phyloP scores from a whole-genome alignment of 37 sponge, comb jelly and placozoan genomes.

The Eunapius fragilis region DNA sequence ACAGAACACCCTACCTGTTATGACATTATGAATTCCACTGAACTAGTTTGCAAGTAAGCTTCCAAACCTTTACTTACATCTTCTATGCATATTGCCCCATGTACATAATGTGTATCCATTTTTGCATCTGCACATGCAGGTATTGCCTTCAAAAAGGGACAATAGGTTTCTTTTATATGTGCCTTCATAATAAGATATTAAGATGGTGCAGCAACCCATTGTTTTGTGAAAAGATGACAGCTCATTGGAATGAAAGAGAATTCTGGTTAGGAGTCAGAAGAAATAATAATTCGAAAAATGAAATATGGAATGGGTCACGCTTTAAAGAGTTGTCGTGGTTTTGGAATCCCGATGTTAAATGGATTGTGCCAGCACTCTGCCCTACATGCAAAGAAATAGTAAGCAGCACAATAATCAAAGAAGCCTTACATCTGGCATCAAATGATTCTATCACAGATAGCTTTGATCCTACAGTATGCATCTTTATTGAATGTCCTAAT shows the following conservation, averaged over 20 bases:
- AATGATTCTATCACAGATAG: background rate
- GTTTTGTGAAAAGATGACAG: conserved; percentile 25
- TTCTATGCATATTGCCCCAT: background rate
- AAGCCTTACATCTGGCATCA: background rate
- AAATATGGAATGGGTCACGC: conserved; percentile 36
- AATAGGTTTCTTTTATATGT: background rate
- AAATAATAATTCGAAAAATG: background rate
- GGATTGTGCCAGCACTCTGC: conserved; percentile 13
- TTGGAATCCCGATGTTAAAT: conserved; percentile 23
- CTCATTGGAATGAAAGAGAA: conserved; percentile 28
- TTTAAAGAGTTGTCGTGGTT: conserved; percentile 36
- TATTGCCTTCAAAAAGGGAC: background rate
- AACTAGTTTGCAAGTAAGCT: background rate
- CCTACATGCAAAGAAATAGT: conserved; percentile 10
- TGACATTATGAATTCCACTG: background rate
- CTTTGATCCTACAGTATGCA: background rate
- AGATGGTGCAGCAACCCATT: background rate
- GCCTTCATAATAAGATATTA: background rate
- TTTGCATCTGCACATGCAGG: background rate
- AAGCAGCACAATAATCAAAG: background rate
- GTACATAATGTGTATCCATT: background rate
- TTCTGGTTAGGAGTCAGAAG: conserved; percentile 3
- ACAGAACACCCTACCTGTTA: conserved; percentile 1
- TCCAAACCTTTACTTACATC: background rate
- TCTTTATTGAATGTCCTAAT: conserved; percentile 4